Evolutionary conservation across 2,113 vertebrate genomes (phyloP), one percentile per base, ranked within the genome.

Genomic region (Forbesichthys agassizii): DNA sequence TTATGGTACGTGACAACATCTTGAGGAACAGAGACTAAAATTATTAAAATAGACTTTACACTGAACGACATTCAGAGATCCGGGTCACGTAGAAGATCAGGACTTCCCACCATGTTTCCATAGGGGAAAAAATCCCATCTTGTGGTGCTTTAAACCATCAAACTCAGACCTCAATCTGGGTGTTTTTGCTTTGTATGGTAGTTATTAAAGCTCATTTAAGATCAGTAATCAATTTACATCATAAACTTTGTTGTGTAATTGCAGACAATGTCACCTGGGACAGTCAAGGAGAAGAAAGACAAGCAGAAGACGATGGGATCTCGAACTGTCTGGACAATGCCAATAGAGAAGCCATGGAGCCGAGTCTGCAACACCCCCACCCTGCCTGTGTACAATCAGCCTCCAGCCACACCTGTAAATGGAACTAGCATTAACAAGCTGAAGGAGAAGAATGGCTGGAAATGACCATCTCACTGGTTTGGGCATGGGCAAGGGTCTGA

Each of bases 401-500:
- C 71, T 3, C 85, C 92, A 58, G 79, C 79, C 65, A 87, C 88
- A 1, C 90, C 89, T 3, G 72, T 90, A 74, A 88, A 84, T 66
- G 89, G 87, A 7, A 74, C 76, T 65, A 86, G 73, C 75, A 62
- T 89, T 83, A 87, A 81, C 64, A 80, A 78, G 56, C 87, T 90
- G 0, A 90, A 90, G 27, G 90, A 91, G 80, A 76, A 88, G 84
- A 90, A 91, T 2, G 89, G 90, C 58, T 91, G 90, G 90, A 90
- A 89, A 82, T 90, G 79, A 89, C 36, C 3, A 1, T 11, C 33
- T 11, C 33, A 12, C 11, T 59, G 33, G 42, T n/a, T 62, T 62
- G 42, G 11, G 54, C 33, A 16, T 27, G 61, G 68, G 51, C 11
- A 13, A 47, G 33, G 2, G n/a, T 33, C 54, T 11, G 1, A 54